Conservation (phyloP, 2,888 invertebrate genomes). For the Chymomyza amoena region DNA sequence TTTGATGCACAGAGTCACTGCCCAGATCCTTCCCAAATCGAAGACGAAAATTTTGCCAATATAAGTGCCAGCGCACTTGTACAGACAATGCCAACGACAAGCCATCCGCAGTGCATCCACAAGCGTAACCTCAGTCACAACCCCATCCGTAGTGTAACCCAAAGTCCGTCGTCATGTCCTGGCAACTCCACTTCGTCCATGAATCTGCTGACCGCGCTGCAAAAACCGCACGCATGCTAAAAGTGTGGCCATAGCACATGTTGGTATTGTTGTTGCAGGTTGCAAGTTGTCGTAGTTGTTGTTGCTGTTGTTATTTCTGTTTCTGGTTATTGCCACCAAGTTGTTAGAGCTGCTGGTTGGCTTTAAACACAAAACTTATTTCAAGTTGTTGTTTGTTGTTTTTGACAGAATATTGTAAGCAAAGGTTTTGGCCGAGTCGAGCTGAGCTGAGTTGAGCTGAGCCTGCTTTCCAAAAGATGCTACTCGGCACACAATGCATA, state of each 20-base stretch:
- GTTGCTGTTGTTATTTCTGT: neutral
- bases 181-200: neutral
- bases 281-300: neutral
- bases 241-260: constrained; percentile 45
- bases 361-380: constrained; percentile 50
- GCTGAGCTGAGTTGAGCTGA: too few relatives aligned
- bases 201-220: constrained; percentile 54
- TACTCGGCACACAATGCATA: constrained; percentile 38
- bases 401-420: constrained; percentile 54
- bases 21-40: constrained; percentile 29
- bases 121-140: neutral
- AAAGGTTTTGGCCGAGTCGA: constrained; percentile 32
- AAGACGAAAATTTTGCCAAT: constrained; percentile 63
- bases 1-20: constrained; percentile 1
- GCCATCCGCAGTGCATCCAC: neutral
- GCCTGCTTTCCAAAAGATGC: constrained; percentile 27
- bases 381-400: constrained; percentile 39
- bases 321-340: constrained; percentile 8
- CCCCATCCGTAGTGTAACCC: neutral
- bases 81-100: neutral
- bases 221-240: constrained; percentile 61
- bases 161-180: constrained; percentile 22
- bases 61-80: constrained; percentile 27
- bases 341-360: constrained; percentile 20
- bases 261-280: neutral